Base-by-base conservation (phyloP, 2,888 invertebrate genomes). In the Trichopoda pennipes region DNA sequence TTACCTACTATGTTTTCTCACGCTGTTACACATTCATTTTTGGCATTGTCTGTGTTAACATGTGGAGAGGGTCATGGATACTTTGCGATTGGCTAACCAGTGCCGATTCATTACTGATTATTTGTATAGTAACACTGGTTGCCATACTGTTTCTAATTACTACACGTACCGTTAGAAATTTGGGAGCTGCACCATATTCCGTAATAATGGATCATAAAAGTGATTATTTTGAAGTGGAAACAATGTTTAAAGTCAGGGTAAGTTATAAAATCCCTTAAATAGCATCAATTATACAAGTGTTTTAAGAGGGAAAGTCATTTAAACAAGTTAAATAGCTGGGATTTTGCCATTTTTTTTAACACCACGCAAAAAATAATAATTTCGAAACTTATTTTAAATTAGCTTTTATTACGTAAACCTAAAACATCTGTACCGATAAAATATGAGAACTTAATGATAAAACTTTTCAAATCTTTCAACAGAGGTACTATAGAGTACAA, bases 1-100 rank as follows among this genome's bases (percentile, higher is more conserved):
- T 95, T 72, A 92, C 93, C 64, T 96, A 94, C 90, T 95, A 95
- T 87, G 89, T 94, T 74, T 90, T 93, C 73, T 96, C 96, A 84
- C 92, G 97, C 73, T 85, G 94, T 35, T 97, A 96, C 90, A 96
- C 97, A 19, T 92, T 93, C 81, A 89, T 94, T 84, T 96, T 95
- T 88, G 96, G 95, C 10, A 93, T 95, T 86, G 94, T 95, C 83
- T 96, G 96, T 90, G 96, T 97, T 55, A 96, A 96, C 88, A 95
- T 95, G 80, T 97, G 97, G 97, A 93, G 97, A 10, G 97, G 97
- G 1, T 94, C 95, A 56, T 97, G 97, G 97, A 93, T 90, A 58
- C 83, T 91, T 17, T 92, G 96, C 86, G 96, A 96, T 88, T 92
- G 94, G 88, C 94, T 95, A 86, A 95, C 95, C 47, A 94, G 93